phyloP scores from a whole-genome alignment of 1,140 invertebrate species.

The Vollenhovia emeryi region DNA sequence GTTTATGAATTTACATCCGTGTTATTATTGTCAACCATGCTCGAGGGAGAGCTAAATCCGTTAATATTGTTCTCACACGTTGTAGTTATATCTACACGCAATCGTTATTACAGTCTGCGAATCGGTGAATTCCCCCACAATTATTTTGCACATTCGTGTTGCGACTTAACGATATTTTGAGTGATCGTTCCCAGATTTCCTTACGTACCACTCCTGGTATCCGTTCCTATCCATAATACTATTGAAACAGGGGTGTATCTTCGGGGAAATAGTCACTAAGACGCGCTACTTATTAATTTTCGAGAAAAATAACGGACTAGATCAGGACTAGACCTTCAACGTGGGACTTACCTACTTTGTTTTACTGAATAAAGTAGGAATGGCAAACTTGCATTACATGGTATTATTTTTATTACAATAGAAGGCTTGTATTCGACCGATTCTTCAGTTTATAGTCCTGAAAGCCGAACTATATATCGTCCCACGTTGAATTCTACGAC shows the following conservation, averaged over 20 bases:
- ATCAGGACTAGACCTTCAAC: no score
- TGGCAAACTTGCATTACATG: no score
- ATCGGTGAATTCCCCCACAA: not conserved
- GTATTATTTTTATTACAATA: slow-evolving; percentile 9
- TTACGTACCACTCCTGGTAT: no score
- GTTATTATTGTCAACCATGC: not conserved
- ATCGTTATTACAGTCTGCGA: not conserved
- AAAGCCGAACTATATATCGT: slow-evolving; percentile 49
- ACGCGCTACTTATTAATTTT: no score
- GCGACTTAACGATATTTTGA: slow-evolving; percentile 61
- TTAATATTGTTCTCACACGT: not conserved
- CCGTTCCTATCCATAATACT: no score
- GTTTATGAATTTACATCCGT: slow-evolving; percentile 15
- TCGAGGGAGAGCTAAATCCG: not conserved
- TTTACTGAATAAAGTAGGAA: no score
- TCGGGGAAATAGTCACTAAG: no score
- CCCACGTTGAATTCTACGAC: slow-evolving; percentile 25
- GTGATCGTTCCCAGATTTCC: slow-evolving; percentile 18
- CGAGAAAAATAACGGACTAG: no score
- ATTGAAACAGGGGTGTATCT: no score
- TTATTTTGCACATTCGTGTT: slow-evolving; percentile 45
- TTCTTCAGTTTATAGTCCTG: slow-evolving; percentile 46
- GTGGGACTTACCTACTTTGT: no score
- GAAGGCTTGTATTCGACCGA: slow-evolving; percentile 36
- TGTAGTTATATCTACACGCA: not conserved